Evolutionary conservation across 2,113 vertebrate genomes (phyloP), one percentile per base, ranked within the genome.

Genomic region (Syrmaticus mikado): DNA sequence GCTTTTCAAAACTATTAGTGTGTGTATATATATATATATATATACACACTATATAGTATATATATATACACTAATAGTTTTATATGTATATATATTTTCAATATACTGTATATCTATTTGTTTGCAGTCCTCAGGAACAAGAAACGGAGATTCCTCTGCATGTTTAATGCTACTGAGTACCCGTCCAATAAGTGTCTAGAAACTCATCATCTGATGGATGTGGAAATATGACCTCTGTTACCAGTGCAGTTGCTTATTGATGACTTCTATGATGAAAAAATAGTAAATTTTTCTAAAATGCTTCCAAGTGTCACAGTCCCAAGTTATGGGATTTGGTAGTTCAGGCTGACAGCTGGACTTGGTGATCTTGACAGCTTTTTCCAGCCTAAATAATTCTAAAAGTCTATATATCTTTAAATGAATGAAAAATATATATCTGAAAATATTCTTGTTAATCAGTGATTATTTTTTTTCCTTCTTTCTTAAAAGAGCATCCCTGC

Each of bases 401-500:
- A 18, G 36, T 64, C 60, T 38, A 6, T 38, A 24, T 38, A 38
- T 22, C 16, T 64, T 21, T 67, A 43, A 27, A 9, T 20, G 22
- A 89, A 41, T 55, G 14, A 66, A 88, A 83, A 74, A 74, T 10
- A 15, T 24, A 40, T 3, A 53, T 2, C 8, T 53, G 3, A 88
- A 88, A 52, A 55, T n/a, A 43, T 5, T 1, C 5, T 48, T 62
- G 5, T 1, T 75, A 46, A 89, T 45, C 38, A 78, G 1, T 1
- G 0, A 28, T 71, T 34, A 53, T 92, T 24, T 38, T 38, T 24
- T 82, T 65, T 4, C 4, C 4, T 73, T 73, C 50, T 70, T 67
- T 24, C 8, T 24, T 27, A 55, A 83, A 45, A 53, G 1, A 58
- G 0, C 1, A 19, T 19, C 18, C 25, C 2, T 36, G 9, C 57